Evolutionary conservation across 2,888 invertebrate genomes (phyloP), one percentile per base, ranked within the genome.

Genomic region (Dynastes tityus): DNA sequence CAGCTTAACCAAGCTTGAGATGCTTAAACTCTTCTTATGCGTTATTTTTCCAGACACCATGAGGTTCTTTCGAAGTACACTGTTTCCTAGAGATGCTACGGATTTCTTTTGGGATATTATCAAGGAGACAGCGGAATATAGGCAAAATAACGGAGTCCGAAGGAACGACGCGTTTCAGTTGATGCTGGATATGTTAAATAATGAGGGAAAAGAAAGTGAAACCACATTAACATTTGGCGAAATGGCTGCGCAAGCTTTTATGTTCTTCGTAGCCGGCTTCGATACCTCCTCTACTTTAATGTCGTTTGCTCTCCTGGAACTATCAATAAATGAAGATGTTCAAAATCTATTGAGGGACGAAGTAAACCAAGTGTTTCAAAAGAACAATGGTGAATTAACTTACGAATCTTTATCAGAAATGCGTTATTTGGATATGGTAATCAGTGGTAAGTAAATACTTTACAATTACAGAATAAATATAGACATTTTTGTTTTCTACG

Each of bases 161-260:
- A 85, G 91, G 2, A 90, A 91, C 78, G 92, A 91, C 85, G 91
- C 92, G 80, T 84, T 93, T 76, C 90, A 92, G 79, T 83, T 91
- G 5, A 85, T 91, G 68, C 85, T 90, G 16, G 88, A 91, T 61
- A 81, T 91, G 55, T 90, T 90, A 80, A 40, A 45, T 45, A 81
- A 79, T 79, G 84, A 81, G n/a, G 71, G 71, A 3, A 58, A 70
- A 40, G 61, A 13, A 4, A 73, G 49, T 27, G 73, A 64, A 16
- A 45, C 55, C 49, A 51, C 27, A 9, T 61, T 77, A 61, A 77
- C 61, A 22, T 77, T 71, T 32, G 13, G 32, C n/a, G 77, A 91
- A 40, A 78, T 92, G 2, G 88, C 90, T 0, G 89, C 91, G 0
- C 91, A 92, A 80, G 77, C 80, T 11, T 81, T 80, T 51, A 82